A percentile compares a stretch with the other conserved stretches of the same genome.
Evolutionary conservation across 1,140 invertebrate genomes (phyloP).

Genomic region (Drosophila nikananu): DNA sequence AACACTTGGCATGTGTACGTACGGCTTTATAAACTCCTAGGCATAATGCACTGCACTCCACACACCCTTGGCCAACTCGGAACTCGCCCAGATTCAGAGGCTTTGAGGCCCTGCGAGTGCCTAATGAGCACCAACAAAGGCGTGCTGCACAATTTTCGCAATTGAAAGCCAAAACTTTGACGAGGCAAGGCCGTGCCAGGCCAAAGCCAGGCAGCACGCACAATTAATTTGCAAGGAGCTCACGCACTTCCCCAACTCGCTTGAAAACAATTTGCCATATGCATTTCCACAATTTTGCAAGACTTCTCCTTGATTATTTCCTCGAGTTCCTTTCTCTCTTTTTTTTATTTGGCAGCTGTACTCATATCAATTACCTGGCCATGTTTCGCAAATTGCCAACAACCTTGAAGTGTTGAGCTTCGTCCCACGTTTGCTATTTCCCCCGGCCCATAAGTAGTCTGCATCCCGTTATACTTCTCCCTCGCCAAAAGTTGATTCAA

Average conservation of each 20-base stretch:
- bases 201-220: constrained; percentile 22
- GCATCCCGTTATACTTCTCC: constrained; percentile 33
- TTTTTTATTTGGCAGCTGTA: constrained; percentile 37
- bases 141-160: constrained; percentile 39
- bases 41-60: constrained; percentile 58
- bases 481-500: constrained; percentile 72
- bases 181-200: constrained; percentile 21
- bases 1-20: constrained; percentile 51
- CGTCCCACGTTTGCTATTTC: background rate
- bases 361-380: constrained; percentile 67
- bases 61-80: constrained; percentile 9
- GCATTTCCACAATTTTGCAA: constrained; percentile 42
- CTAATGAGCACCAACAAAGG: constrained; percentile 59
- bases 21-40: constrained; percentile 54
- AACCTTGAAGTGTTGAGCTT: constrained; percentile 64
- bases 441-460: background rate
- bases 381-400: constrained; percentile 57
- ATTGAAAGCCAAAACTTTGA: constrained; percentile 56
- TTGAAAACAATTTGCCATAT: constrained; percentile 52
- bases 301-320: constrained; percentile 28
- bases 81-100: constrained; percentile 14
- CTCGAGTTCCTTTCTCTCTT: constrained; percentile 7
- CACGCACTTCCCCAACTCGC: constrained; percentile 22
- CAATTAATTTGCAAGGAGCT: constrained; percentile 65
- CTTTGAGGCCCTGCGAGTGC: constrained; percentile 22